These are phyloP conservation scores for Torymus auratus DNA, from an alignment of 2,888 invertebrate genomes.

Conservation along the genomic window DNA sequence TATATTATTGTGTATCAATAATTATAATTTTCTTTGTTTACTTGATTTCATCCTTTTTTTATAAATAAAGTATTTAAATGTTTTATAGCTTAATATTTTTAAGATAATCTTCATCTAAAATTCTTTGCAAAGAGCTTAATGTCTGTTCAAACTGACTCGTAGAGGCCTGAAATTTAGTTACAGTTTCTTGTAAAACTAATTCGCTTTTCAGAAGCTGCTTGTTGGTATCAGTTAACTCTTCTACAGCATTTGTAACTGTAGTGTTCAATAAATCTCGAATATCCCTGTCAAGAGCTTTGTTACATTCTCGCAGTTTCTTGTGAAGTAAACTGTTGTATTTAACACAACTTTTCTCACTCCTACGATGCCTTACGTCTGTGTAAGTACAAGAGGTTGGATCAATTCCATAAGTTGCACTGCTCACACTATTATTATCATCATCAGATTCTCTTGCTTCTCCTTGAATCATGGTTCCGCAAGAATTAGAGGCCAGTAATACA, in stretches of 20 bases:
- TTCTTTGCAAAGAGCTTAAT: conserved; percentile 66
- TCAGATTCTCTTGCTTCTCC: conserved; percentile 75
- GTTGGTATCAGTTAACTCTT: conserved; percentile 71
- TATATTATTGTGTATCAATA: too few relatives aligned
- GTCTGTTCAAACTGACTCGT: conserved; percentile 68
- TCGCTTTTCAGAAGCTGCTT: conserved; percentile 72
- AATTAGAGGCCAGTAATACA: conserved; percentile 64
- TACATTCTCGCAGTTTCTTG: conserved; percentile 73
- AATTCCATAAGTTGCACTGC: conserved; percentile 70
- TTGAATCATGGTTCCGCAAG: conserved; percentile 72
- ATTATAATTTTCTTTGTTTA: too few relatives aligned
- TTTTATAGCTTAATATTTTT: conserved; percentile 67
- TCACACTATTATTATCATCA: conserved; percentile 69
- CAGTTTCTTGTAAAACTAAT: conserved; percentile 73
- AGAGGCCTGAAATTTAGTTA: conserved; percentile 70
- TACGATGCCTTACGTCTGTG: conserved; percentile 67
- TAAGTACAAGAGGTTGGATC: conserved; percentile 72
- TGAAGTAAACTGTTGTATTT: conserved; percentile 75
- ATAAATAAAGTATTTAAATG: background rate
- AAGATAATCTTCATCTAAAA: conserved; percentile 70
- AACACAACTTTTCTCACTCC: conserved; percentile 68
- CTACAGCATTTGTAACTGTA: conserved; percentile 67
- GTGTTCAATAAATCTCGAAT: conserved; percentile 68
- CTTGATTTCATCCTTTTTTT: too few relatives aligned
- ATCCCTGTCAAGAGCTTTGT: conserved; percentile 71